A percentile compares a stretch with the other conserved stretches of the same genome.
phyloP scores from a whole-genome alignment of 2,113 vertebrate species.

The Gopherus evgoodei region DNA sequence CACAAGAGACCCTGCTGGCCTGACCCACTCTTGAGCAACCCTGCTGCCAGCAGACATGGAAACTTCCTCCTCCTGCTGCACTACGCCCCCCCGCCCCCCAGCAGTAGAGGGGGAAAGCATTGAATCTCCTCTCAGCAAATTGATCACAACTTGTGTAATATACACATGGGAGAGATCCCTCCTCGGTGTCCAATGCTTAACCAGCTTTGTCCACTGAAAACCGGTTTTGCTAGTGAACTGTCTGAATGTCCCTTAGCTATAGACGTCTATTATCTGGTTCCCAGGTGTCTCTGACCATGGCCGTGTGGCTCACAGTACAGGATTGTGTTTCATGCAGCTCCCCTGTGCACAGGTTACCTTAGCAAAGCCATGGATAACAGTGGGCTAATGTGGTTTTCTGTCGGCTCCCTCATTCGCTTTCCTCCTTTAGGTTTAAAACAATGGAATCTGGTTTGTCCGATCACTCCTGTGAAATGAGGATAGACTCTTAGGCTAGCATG shows the following conservation, averaged over 20 bases:
- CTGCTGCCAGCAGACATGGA: neutral
- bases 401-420: neutral
- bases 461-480: neutral
- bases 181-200: neutral
- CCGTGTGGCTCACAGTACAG: neutral
- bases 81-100: too few relatives aligned
- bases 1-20: neutral
- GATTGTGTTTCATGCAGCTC: neutral
- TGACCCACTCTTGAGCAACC: neutral
- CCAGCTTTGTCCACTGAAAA: neutral
- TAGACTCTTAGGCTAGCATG: neutral
- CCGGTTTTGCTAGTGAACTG: neutral
- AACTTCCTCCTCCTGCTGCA: neutral
- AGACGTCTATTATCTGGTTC: neutral
- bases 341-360: neutral
- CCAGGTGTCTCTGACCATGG: neutral
- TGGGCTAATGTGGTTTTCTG: neutral
- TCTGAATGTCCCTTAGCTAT: neutral
- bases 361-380: neutral
- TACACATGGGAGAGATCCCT: neutral
- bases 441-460: neutral
- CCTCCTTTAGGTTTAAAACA: neutral
- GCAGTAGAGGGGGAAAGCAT: neutral
- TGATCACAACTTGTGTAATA: neutral
- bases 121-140: neutral